phyloP scores from a whole-genome alignment of 2,888 invertebrate species.

The Lochmaea crataegi region DNA sequence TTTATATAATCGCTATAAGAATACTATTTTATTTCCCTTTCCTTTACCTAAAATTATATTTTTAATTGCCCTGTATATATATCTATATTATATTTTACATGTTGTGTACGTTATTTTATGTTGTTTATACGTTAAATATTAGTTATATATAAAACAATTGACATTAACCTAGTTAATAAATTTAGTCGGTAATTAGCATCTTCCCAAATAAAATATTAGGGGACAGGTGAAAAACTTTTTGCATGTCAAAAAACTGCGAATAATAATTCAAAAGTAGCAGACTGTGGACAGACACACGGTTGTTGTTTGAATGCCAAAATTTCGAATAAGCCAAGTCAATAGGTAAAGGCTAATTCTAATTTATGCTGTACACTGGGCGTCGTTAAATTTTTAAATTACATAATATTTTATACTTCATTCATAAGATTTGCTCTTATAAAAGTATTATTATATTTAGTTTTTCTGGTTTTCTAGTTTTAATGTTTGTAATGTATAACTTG shows the following conservation, averaged over 20 bases:
- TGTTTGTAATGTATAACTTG: too few relatives aligned
- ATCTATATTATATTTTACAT: background rate
- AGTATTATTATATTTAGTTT: too few relatives aligned
- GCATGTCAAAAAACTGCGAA: background rate
- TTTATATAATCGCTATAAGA: background rate
- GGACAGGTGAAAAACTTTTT: conserved; percentile 8
- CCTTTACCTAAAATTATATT: background rate
- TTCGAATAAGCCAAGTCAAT: background rate
- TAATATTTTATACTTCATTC: background rate
- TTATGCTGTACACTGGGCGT: background rate
- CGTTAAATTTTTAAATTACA: background rate
- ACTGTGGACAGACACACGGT: conserved; percentile 6
- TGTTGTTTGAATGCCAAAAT: background rate
- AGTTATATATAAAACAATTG: background rate
- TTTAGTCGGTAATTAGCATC: conserved; percentile 6
- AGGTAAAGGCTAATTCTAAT: background rate
- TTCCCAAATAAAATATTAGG: background rate
- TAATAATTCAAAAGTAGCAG: conserved; percentile 5
- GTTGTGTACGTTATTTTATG: too few relatives aligned
- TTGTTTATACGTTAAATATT: too few relatives aligned
- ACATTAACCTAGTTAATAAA: conserved; percentile 5
- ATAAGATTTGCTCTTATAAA: too few relatives aligned
- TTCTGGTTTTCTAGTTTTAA: too few relatives aligned
- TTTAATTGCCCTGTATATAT: background rate
- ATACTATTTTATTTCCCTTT: background rate